Percentiles rank a stretch among this genome's conserved stretches.
Conservation (phyloP, 2,113 vertebrate species). For the Upupa epops region DNA sequence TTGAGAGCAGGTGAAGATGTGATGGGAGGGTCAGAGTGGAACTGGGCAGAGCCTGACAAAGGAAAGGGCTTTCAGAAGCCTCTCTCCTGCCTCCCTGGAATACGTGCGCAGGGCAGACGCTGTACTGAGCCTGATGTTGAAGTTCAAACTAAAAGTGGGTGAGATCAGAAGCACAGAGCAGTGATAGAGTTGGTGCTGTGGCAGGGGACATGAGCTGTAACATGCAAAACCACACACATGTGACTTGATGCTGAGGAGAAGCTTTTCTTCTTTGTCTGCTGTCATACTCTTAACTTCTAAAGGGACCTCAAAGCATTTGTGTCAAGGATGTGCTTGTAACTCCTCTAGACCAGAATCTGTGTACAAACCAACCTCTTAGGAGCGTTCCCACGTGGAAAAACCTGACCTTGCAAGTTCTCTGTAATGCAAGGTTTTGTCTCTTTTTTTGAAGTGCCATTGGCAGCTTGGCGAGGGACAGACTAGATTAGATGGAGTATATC, state of each 20-base stretch:
- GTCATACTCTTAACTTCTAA: neutral
- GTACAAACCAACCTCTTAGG: neutral
- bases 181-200: neutral
- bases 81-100: neutral
- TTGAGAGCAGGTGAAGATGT: neutral
- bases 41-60: neutral
- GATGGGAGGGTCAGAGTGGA: neutral
- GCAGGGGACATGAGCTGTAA: neutral
- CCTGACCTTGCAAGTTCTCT: neutral
- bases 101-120: neutral
- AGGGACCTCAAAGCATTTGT: neutral
- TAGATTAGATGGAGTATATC: slow-evolving; percentile 1
- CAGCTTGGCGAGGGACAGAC: neutral
- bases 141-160: neutral
- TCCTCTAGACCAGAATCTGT: neutral
- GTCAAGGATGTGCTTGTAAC: slow-evolving; percentile 2
- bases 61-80: neutral
- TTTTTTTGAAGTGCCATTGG: neutral
- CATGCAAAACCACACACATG: rapidly evolving
- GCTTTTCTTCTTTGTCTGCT: rapidly evolving
- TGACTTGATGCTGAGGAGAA: neutral
- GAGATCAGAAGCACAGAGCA: neutral
- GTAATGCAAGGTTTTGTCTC: neutral
- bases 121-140: neutral
- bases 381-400: neutral